Conservation (phyloP, 2,888 invertebrate genomes). For the Agrochola litura region DNA sequence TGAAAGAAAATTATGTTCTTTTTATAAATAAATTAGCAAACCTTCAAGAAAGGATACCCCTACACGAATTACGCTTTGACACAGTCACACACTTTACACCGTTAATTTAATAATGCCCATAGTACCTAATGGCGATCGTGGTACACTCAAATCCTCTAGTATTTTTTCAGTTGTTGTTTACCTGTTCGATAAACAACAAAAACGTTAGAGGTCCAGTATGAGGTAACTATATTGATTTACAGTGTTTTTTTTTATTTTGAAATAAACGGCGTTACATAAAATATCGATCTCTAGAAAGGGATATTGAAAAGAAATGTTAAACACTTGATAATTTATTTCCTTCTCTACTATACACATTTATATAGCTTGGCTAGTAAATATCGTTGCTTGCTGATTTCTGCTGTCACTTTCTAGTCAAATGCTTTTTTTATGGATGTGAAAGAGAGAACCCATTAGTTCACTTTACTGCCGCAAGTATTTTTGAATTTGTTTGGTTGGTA, state of each 20-base stretch:
- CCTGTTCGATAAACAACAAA: slow-evolving; percentile 54
- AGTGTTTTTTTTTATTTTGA: neutral
- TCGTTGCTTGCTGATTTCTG: slow-evolving; percentile 41
- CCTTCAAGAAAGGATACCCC: slow-evolving; percentile 67
- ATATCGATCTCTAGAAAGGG: slow-evolving; percentile 56
- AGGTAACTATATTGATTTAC: slow-evolving; percentile 14
- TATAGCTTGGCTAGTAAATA: slow-evolving; percentile 55
- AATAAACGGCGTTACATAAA: slow-evolving; percentile 29
- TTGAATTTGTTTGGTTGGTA: slow-evolving; percentile 65
- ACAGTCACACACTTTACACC: slow-evolving; percentile 58
- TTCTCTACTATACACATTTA: slow-evolving; percentile 45
- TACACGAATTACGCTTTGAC: slow-evolving; percentile 57
- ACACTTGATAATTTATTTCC: slow-evolving; percentile 64
- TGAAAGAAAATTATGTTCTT: slow-evolving; percentile 79
- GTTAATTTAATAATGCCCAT: slow-evolving; percentile 65
- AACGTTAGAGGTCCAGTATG: slow-evolving; percentile 11
- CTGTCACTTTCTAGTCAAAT: slow-evolving; percentile 42
- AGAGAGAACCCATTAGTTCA: slow-evolving; percentile 62
- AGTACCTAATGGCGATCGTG: slow-evolving; percentile 70
- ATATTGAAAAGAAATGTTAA: slow-evolving; percentile 61
- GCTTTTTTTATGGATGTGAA: slow-evolving; percentile 21
- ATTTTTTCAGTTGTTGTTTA: slow-evolving; percentile 62
- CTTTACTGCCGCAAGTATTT: slow-evolving; percentile 35
- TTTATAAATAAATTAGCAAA: slow-evolving; percentile 73
- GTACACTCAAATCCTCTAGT: slow-evolving; percentile 50